Evolutionary conservation across 2,797 vertebrate genomes (phyloP).

Genomic region (Peromyscus attwateri): DNA sequence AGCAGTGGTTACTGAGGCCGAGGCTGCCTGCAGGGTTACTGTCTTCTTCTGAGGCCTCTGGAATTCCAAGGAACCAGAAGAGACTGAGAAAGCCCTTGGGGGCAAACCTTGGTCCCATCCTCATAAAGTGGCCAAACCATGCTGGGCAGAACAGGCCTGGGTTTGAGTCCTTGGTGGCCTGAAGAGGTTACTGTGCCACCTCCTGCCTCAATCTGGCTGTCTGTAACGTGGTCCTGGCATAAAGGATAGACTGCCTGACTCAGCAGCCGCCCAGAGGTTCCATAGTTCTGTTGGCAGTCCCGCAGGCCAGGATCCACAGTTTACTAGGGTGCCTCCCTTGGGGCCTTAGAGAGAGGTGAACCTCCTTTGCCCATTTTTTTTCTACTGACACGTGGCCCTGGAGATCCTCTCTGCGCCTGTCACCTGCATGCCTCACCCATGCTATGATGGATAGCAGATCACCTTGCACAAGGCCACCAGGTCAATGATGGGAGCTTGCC

Average conservation of each 20-base stretch:
- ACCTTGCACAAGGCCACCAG: accelerated
- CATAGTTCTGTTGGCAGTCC: accelerated
- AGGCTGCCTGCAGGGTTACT: not conserved
- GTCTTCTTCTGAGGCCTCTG: not conserved
- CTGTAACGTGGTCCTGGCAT: not conserved
- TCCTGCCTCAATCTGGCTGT: not conserved
- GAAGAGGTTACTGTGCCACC: accelerated
- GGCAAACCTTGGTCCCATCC: not conserved
- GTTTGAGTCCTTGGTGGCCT: not conserved
- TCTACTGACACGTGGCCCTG: accelerated
- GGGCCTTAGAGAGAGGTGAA: not conserved
- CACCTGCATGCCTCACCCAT: not conserved
- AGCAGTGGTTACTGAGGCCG: not conserved
- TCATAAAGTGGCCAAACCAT: not conserved
- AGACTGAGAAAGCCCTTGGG: not conserved
- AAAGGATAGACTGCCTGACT: accelerated
- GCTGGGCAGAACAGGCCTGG: not conserved
- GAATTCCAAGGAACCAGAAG: not conserved
- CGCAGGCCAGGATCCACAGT: accelerated
- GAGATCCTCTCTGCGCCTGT: accelerated
- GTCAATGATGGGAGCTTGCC: accelerated
- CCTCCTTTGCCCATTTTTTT: not conserved
- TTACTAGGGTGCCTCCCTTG: accelerated
- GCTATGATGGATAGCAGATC: accelerated
- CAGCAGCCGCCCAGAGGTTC: not conserved